Evolutionary conservation across 2,113 vertebrate species (phyloP).

Genomic region (Gadus macrocephalus): DNA sequence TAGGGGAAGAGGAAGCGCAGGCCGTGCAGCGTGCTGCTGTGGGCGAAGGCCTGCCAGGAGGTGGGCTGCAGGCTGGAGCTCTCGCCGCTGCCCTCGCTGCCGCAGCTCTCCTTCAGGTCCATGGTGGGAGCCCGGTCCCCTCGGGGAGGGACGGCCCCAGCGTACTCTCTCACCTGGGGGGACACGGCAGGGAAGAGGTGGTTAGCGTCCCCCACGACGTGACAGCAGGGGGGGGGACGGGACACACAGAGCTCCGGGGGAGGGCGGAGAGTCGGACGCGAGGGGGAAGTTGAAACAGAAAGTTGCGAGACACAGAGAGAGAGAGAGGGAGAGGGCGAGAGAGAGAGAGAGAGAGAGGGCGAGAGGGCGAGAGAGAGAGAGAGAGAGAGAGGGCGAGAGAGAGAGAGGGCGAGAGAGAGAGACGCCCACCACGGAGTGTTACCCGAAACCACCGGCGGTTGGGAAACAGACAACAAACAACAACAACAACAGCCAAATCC

Average conservation of each 20-base stretch:
- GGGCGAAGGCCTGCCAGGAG: slow-evolving; percentile 90
- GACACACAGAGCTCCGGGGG: not conserved
- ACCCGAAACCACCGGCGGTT: too few species aligned
- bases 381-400: not conserved
- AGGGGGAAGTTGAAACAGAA: not conserved
- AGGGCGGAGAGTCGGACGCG: slow-evolving; percentile 4
- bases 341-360: not conserved
- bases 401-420: not conserved
- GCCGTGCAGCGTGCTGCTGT: slow-evolving; percentile 89
- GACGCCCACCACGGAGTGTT: not conserved
- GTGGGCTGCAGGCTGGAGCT: slow-evolving; percentile 81
- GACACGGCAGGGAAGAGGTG: not conserved
- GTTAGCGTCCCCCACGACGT: not conserved
- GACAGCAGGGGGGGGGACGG: not conserved
- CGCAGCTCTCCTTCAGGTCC: slow-evolving; percentile 92
- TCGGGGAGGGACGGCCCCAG: not conserved
- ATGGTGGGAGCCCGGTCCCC: slow-evolving; percentile 67
- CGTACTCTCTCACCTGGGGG: not conserved
- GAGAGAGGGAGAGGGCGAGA: not conserved
- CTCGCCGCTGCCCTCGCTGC: slow-evolving; percentile 83
- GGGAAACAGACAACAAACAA: too few species aligned
- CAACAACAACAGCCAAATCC: too few species aligned
- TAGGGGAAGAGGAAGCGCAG: slow-evolving; percentile 91
- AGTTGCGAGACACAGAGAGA: not conserved
- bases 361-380: not conserved